A percentile compares a stretch with the other conserved stretches of the same genome.
These are phyloP conservation scores for Chymomyza amoena DNA, from an alignment of 2,888 invertebrate species.

Conservation along the genomic window DNA sequence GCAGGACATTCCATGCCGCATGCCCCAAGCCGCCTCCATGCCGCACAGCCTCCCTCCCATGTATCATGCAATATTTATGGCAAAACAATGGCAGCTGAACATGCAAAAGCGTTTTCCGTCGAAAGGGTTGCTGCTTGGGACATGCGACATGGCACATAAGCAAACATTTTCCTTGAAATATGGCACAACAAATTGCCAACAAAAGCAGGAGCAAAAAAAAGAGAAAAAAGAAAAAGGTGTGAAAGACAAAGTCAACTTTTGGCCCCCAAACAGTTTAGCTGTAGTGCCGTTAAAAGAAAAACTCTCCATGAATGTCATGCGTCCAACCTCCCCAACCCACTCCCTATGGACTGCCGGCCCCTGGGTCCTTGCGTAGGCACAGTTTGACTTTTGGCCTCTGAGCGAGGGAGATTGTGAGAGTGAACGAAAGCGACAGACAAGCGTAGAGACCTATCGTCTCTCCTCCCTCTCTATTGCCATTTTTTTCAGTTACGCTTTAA, in stretches of 20 bases:
- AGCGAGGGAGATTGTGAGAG: constrained; percentile 5
- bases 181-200: constrained; percentile 7
- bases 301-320: constrained; percentile 30
- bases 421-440: constrained; percentile 22
- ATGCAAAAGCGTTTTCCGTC: constrained; percentile 5
- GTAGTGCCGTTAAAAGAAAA: constrained; percentile 9
- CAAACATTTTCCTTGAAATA: background rate
- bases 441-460: constrained; percentile 13
- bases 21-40: background rate
- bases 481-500: constrained; percentile 1
- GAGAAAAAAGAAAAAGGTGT: constrained; percentile 25
- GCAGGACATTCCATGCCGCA: background rate
- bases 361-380: background rate
- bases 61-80: constrained; percentile 36
- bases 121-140: background rate
- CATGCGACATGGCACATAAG: background rate
- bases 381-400: constrained; percentile 54
- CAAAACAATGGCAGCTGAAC: constrained; percentile 37
- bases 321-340: constrained; percentile 9
- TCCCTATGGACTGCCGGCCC: constrained; percentile 22
- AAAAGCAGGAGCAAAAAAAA: background rate
- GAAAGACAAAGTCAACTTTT: constrained; percentile 25
- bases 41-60: background rate
- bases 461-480: background rate
- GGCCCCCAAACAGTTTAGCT: constrained; percentile 46